Evolutionary conservation across 2,797 vertebrate species (phyloP).

Genomic region (Pelodytes ibericus): DNA sequence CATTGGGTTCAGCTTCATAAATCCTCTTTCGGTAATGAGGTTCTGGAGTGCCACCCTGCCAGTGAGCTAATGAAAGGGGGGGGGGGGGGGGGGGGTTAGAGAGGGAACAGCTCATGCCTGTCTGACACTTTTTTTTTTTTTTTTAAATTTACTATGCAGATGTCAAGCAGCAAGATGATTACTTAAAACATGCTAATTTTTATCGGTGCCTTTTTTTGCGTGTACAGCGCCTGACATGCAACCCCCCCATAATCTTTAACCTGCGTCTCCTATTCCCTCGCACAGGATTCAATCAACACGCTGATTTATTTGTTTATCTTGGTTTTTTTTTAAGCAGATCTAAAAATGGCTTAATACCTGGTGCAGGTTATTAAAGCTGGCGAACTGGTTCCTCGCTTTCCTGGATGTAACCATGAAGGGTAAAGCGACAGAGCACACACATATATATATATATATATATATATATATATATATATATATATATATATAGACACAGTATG

Average conservation of each 20-base stretch:
- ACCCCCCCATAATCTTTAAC: constrained; percentile 69
- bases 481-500: constrained; percentile 48
- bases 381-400: too few species aligned
- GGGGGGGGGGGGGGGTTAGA: constrained; percentile 77
- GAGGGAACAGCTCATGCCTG: constrained; percentile 93
- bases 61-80: constrained; percentile 99
- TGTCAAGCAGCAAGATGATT: constrained; percentile 94
- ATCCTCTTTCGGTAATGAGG: constrained; percentile 99
- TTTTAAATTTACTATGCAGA: constrained; percentile 98
- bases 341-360: background rate
- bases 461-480: background rate
- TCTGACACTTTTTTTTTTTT: constrained; percentile 92
- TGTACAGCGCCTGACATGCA: constrained; percentile 70
- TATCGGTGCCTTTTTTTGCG: constrained; percentile 75
- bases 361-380: too few species aligned
- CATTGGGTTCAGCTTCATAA: constrained; percentile 99
- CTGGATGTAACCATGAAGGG: too few species aligned
- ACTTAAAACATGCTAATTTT: constrained; percentile 84
- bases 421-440: too few species aligned
- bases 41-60: constrained; percentile 99
- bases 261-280: constrained; percentile 31
- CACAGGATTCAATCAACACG: too few species aligned
- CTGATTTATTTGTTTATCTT: too few species aligned
- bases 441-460: background rate
- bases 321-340: background rate